Percentiles rank a stretch among this genome's conserved stretches.
Evolutionary conservation across 2,888 invertebrate species (phyloP).

Genomic region (Stegana nigrithorax): DNA sequence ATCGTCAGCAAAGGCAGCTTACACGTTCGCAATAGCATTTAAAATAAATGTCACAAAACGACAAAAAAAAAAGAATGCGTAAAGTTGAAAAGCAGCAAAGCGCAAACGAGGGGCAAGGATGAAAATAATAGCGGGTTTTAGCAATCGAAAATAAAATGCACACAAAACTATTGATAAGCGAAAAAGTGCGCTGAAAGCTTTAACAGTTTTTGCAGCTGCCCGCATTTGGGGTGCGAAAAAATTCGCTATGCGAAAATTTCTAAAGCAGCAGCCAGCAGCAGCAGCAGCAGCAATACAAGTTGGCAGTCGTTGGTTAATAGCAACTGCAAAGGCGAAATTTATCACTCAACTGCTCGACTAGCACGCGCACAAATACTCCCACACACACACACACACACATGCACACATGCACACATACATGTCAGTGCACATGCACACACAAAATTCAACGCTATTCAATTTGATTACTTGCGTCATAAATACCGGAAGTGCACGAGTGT

Average conservation of each 20-base stretch:
- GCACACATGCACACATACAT: too few relatives aligned
- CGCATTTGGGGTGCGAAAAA: conserved; percentile 36
- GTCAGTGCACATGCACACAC: too few relatives aligned
- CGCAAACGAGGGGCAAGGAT: neutral
- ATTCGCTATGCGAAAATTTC: conserved; percentile 48
- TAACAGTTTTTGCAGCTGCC: conserved; percentile 35
- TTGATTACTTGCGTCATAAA: conserved; percentile 61
- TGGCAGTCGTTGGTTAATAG: too few relatives aligned
- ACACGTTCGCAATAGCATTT: too few relatives aligned
- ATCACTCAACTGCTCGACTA: neutral
- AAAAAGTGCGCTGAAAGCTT: conserved; percentile 61
- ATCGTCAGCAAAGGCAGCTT: too few relatives aligned
- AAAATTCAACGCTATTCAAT: conserved; percentile 49
- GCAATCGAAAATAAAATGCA: conserved; percentile 39
- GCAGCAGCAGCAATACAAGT: too few relatives aligned
- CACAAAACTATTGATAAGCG: conserved; percentile 52
- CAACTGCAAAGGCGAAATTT: conserved; percentile 1
- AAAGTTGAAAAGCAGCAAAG: neutral
- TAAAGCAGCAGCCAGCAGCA: neutral
- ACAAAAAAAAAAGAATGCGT: neutral
- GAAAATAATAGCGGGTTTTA: neutral
- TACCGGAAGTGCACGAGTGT: conserved; percentile 58
- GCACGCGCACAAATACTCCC: neutral
- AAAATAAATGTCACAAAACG: neutral
- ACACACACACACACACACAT: too few relatives aligned